Percentiles rank a stretch among this genome's conserved stretches.
Evolutionary conservation across 2,888 invertebrate species (phyloP).

Genomic region (Zele albiditarsus): DNA sequence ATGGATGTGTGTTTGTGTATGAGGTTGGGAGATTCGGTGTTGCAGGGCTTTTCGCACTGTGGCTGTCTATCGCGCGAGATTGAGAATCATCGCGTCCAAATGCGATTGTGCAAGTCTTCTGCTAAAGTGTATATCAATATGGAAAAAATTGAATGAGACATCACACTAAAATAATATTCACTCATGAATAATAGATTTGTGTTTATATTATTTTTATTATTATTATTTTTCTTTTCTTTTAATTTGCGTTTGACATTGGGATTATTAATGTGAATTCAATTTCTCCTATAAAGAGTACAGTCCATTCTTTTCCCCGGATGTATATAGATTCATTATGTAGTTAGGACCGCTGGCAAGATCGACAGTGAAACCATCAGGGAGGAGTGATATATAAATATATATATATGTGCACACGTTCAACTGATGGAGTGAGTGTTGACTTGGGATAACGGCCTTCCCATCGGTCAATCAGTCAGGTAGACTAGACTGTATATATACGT

Average conservation of each 20-base stretch:
- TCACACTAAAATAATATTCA: background rate
- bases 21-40: conserved; percentile 2
- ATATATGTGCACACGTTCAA: conserved; percentile 58
- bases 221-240: background rate
- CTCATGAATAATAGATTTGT: background rate
- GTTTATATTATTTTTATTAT: background rate
- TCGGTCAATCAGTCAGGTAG: conserved; percentile 73
- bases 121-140: conserved; percentile 1
- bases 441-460: conserved; percentile 72
- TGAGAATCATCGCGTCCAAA: conserved; percentile 55
- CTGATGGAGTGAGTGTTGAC: conserved; percentile 72
- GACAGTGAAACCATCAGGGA: conserved; percentile 39
- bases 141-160: background rate
- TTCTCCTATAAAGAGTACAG: conserved; percentile 6
- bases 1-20: background rate
- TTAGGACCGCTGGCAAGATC: conserved; percentile 23
- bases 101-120: conserved; percentile 29
- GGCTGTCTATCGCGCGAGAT: conserved; percentile 55
- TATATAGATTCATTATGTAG: conserved; percentile 33
- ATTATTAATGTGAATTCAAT: conserved; percentile 31
- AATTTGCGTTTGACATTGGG: background rate
- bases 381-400: conserved; percentile 35
- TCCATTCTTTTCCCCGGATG: background rate
- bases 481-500: conserved; percentile 49
- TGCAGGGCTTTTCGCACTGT: conserved; percentile 43